These are phyloP conservation scores for Pangasianodon gigas DNA, from an alignment of 2,113 vertebrate species.

Conservation along the genomic window DNA sequence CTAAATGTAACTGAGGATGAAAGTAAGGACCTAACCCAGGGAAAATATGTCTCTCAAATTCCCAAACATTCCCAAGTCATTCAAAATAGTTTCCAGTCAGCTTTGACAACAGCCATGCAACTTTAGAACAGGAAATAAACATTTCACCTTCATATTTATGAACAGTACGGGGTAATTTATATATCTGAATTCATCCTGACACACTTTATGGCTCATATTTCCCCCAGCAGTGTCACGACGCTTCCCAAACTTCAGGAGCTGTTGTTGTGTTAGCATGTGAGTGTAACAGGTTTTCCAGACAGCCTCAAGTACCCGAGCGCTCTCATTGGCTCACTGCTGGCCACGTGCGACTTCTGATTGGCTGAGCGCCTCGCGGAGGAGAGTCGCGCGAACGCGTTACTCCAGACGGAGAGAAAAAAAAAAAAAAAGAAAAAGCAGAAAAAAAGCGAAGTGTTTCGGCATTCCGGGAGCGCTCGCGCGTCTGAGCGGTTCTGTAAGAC, in stretches of 20 bases:
- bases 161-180: neutral
- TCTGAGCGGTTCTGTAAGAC: neutral
- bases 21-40: neutral
- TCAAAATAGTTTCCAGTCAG: neutral
- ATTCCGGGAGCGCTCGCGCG: conserved; percentile 27
- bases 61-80: neutral
- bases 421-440: neutral
- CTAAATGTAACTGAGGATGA: neutral
- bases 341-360: conserved; percentile 15
- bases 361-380: neutral
- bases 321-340: conserved; percentile 8
- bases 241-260: conserved; percentile 15
- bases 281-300: conserved; percentile 35
- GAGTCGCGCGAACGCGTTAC: conserved; percentile 25
- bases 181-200: neutral
- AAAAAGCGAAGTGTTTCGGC: neutral
- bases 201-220: neutral
- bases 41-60: neutral
- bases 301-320: neutral
- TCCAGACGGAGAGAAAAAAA: neutral
- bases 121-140: neutral
- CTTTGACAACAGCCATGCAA: neutral
- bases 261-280: neutral
- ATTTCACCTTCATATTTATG: neutral
- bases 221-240: neutral